Evolutionary conservation across 2,113 vertebrate genomes (phyloP), one percentile per base, ranked within the genome.

Genomic region (Hymenochirus boettgeri): DNA sequence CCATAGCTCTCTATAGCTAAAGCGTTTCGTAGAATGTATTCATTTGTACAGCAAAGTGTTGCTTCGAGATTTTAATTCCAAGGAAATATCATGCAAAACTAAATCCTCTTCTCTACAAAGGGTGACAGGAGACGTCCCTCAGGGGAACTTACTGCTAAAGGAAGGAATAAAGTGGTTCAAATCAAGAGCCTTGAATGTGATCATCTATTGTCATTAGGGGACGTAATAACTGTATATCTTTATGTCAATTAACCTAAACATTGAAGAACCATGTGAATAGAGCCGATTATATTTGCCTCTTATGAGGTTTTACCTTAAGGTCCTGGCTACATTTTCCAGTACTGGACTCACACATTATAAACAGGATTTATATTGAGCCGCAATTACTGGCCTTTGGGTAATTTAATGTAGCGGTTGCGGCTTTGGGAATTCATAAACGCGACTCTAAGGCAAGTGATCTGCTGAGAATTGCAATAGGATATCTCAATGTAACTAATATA

Each of bases 21-120:
- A 57, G 63, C 57, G 57, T 65, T 57, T 33, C 63, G 50, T 57
- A 37, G 50, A 65, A 57, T n/a, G n/a, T n/a, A 65, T 47, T 57
- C 57, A 65, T 65, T 65, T 65, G 53, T 54, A 57, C 57, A 57
- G 63, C 54, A 50, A 65, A 65, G 53, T 50, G 54, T 57, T 65
- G 48, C 54, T 37, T 57, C 27, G 27, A 65, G 57, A 65, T 65
- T 33, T 50, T 57, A 57, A 45, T 65, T 65, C 57, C 63, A 57
- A 48, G 57, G 25, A 48, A 24, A 22, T 21, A 29, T 13, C 24
- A 22, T 65, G 54, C 29, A 50, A 26, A 9, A 25, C 48, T 54
- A 50, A 57, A 50, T 57, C 42, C 54, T 65, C 22, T 25, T 12
- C 27, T 65, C 53, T 65, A 65, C 57, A 57, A 42, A 57, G 54